These are phyloP conservation scores for Eulemur mongoz DNA, from an alignment of 2,797 vertebrate genomes.

Conservation along the genomic window DNA sequence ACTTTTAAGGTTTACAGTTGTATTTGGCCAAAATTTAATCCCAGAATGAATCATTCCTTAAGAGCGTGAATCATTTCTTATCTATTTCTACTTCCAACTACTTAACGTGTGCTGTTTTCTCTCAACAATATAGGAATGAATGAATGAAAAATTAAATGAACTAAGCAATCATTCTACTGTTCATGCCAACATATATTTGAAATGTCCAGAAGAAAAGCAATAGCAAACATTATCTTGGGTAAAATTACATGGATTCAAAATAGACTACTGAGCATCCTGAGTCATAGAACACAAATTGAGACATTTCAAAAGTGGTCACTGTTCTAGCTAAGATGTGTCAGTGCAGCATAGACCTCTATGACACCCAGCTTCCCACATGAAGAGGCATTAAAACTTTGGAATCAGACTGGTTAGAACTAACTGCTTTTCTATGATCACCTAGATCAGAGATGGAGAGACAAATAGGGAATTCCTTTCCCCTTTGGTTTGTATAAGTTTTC, in stretches of 20 bases:
- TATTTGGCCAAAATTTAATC: conserved; percentile 20
- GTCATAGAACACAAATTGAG: background rate
- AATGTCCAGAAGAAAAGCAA: background rate
- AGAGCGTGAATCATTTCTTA: background rate
- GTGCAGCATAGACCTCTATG: background rate
- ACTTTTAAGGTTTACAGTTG: background rate
- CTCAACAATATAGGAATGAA: background rate
- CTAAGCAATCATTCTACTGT: background rate
- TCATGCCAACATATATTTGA: background rate
- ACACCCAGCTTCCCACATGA: background rate
- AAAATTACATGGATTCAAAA: background rate
- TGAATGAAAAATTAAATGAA: background rate
- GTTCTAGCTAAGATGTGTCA: background rate
- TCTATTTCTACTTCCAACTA: background rate
- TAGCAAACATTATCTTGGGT: background rate
- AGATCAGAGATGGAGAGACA: background rate
- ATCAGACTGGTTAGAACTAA: background rate
- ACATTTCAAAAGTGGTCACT: background rate
- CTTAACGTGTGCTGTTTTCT: background rate
- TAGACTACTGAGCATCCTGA: background rate
- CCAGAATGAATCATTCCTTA: background rate
- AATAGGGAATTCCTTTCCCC: background rate
- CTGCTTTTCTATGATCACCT: background rate
- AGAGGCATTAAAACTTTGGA: background rate
- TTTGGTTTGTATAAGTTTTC: background rate